Evolutionary conservation across 2,888 invertebrate genomes (phyloP).

Genomic region (Drosophila tanythrix): DNA sequence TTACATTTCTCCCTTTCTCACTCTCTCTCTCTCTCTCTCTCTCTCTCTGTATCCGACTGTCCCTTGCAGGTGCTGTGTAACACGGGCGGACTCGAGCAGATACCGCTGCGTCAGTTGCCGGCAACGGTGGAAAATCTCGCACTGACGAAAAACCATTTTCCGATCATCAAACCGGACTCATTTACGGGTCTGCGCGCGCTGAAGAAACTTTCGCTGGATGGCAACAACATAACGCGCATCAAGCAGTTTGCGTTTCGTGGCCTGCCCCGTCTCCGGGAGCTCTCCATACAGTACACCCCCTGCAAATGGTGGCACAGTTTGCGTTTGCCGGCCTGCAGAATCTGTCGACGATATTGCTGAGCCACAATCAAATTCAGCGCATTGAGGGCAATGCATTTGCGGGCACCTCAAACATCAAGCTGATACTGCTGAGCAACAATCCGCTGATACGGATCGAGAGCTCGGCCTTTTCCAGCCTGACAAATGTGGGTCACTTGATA

Average conservation of each 20-base stretch:
- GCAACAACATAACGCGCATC: constrained; percentile 93
- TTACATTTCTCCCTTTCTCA: constrained; percentile 33
- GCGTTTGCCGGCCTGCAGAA: constrained; percentile 94
- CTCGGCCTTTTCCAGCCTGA: constrained; percentile 93
- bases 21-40: constrained; percentile 4
- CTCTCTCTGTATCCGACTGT: constrained; percentile 20
- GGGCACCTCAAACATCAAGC: constrained; percentile 92
- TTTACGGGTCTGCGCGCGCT: constrained; percentile 92
- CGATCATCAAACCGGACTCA: constrained; percentile 92
- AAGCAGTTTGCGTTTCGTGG: constrained; percentile 95
- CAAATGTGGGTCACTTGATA: constrained; percentile 92
- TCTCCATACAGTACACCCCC: constrained; percentile 94
- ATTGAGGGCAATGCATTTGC: constrained; percentile 93
- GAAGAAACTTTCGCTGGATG: constrained; percentile 93
- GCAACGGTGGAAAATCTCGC: constrained; percentile 93
- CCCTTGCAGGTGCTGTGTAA: constrained; percentile 93
- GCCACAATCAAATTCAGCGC: constrained; percentile 89
- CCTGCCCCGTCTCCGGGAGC: constrained; percentile 90
- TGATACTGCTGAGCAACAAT: constrained; percentile 93
- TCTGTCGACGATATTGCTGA: constrained; percentile 89
- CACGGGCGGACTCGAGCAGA: constrained; percentile 92
- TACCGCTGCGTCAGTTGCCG: constrained; percentile 91
- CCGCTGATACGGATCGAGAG: constrained; percentile 92
- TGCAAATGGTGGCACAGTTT: constrained; percentile 92
- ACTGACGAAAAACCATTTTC: constrained; percentile 93